Conservation (phyloP, 2,888 invertebrate species). For the Ecliptopera silaceata region DNA sequence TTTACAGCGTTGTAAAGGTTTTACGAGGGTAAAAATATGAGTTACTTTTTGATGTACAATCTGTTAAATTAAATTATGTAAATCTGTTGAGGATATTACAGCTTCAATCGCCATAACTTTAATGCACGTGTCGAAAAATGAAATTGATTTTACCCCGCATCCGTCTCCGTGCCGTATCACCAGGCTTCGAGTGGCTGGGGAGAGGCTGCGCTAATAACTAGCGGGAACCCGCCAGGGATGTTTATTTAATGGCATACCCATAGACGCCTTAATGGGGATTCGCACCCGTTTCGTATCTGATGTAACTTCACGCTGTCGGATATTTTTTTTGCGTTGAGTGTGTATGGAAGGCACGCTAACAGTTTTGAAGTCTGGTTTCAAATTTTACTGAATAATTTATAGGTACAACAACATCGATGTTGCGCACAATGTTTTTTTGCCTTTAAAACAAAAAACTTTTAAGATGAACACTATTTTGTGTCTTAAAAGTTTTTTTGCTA, state of each 20-base stretch:
- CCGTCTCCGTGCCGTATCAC: slow-evolving; percentile 80
- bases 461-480: too few relatives aligned
- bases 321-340: slow-evolving; percentile 44
- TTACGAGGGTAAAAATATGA: slow-evolving; percentile 22
- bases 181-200: slow-evolving; percentile 73
- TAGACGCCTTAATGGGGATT: slow-evolving; percentile 77
- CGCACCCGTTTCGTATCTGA: slow-evolving; percentile 40
- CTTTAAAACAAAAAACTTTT: background rate
- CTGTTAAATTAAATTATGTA: slow-evolving; percentile 35
- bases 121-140: slow-evolving; percentile 81
- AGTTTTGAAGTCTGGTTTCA: background rate
- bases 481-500: too few relatives aligned
- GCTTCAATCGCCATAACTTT: slow-evolving; percentile 69
- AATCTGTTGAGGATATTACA: slow-evolving; percentile 45
- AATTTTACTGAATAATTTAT: too few relatives aligned
- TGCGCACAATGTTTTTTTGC: background rate
- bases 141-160: slow-evolving; percentile 78
- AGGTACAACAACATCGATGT: background rate
- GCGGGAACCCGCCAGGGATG: slow-evolving; percentile 75
- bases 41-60: slow-evolving; percentile 24
- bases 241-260: slow-evolving; percentile 81
- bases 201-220: slow-evolving; percentile 77
- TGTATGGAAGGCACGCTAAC: slow-evolving; percentile 8
- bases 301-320: slow-evolving; percentile 37
- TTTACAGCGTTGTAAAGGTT: slow-evolving; percentile 25